Base-by-base conservation (phyloP, 1,140 invertebrate species). In the Drosophila triauraria region DNA sequence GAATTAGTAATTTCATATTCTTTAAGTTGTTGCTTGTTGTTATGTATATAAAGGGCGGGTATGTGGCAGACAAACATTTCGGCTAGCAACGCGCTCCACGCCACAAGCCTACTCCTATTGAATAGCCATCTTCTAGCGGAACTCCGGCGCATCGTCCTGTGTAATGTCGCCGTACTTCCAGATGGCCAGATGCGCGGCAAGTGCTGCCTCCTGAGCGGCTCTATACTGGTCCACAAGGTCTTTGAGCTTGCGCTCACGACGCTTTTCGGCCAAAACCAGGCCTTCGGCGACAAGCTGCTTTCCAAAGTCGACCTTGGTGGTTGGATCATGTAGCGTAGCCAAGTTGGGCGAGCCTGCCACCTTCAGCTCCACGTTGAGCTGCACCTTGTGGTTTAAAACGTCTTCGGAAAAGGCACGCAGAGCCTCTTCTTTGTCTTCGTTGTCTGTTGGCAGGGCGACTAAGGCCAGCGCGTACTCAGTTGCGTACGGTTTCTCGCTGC, bases 131-230 rank as follows among this genome's bases (percentile, higher is more conserved):
- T 87, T 64, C 70, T 92, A 92, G 85, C 91, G 91, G 78, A 92
- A 92, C 50, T 92, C 91, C 44, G 91, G 91, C 85, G 91, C 80
- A 93, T 99, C 98, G 86, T 99, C 98, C 78, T 98, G 98, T 61
- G 96, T 97, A 91, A 99, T 97, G 92, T 99, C 98, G 17, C 98
- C 98, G 92, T 99, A 99, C 82, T 96, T 95, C 98, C 98, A 99
- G 74, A 99, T 96, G 91, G 96, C 97, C 62, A 95, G 93, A 93
- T 98, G 97, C 51, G 95, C 95, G 75, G 95, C 96, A 92, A 97
- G 96, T 4, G 98, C 98, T 58, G 95, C 94, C 71, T 98, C 96
- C 93, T 99, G 96, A 13, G 98, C 97, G 42, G 95, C 95, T 72
- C 94, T 95, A 92, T 99, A 99, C 62, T 98, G 97, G 38, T 94